Evolutionary conservation across 2,888 invertebrate species (phyloP).

Genomic region (Drosophila prolongata): DNA sequence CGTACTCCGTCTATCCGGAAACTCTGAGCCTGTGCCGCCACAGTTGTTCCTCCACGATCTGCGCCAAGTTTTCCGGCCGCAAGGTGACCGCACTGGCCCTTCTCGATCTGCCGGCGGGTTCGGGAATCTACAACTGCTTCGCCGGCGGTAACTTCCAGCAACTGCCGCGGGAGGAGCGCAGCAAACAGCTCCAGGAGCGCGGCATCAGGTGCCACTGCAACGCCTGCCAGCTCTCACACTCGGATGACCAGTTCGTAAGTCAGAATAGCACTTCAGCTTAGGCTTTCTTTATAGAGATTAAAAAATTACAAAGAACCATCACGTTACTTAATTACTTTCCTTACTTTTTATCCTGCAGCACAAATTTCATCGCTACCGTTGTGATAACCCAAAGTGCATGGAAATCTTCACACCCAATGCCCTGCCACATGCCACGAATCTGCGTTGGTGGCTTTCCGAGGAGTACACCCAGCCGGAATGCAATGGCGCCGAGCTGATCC

Average conservation of each 20-base stretch:
- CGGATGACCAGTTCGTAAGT: slow-evolving; percentile 74
- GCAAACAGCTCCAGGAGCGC: slow-evolving; percentile 54
- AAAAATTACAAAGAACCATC: no score
- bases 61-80: slow-evolving; percentile 63
- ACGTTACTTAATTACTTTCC: no score
- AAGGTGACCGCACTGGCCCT: slow-evolving; percentile 65
- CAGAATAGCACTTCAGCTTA: not conserved
- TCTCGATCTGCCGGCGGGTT: slow-evolving; percentile 60
- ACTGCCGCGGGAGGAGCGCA: slow-evolving; percentile 55
- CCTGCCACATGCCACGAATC: slow-evolving; percentile 64
- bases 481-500: slow-evolving; percentile 63
- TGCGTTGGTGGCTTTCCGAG: slow-evolving; percentile 72
- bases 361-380: slow-evolving; percentile 77
- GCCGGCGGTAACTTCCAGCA: slow-evolving; percentile 66
- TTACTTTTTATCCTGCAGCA: slow-evolving; percentile 47
- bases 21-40: slow-evolving; percentile 67
- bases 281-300: no score
- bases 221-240: slow-evolving; percentile 62
- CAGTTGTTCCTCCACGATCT: slow-evolving; percentile 62
- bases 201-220: slow-evolving; percentile 69
- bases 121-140: slow-evolving; percentile 66
- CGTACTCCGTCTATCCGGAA: slow-evolving; percentile 66
- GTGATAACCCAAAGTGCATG: slow-evolving; percentile 76
- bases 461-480: slow-evolving; percentile 63
- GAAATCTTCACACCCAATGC: slow-evolving; percentile 67